phyloP scores from a whole-genome alignment of 2,797 vertebrate genomes.

The Alfaro cultratus region DNA sequence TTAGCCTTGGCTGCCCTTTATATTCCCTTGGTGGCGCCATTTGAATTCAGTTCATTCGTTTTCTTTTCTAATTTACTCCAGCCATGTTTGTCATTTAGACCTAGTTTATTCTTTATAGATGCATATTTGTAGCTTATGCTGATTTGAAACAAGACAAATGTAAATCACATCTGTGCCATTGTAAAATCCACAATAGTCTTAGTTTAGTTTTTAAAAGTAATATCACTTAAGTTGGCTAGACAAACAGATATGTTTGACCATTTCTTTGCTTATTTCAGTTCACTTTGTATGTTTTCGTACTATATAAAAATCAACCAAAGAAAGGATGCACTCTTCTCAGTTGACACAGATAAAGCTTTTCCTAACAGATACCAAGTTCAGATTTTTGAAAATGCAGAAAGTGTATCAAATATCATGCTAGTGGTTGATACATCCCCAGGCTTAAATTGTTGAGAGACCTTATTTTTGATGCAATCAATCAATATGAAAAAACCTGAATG shows the following conservation, averaged over 20 bases:
- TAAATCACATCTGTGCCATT: neutral
- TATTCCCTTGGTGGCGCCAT: conserved; percentile 8
- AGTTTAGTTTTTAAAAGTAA: neutral
- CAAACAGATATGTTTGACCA: neutral
- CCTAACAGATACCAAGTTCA: neutral
- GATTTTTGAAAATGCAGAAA: neutral
- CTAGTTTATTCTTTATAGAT: conserved; percentile 1
- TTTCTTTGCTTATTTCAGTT: neutral
- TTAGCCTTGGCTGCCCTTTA: neutral
- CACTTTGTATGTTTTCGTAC: neutral
- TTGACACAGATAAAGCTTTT: neutral
- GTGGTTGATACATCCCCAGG: neutral
- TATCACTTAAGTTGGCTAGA: neutral
- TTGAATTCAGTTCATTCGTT: conserved; percentile 35
- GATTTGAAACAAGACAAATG: neutral
- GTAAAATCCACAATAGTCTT: neutral
- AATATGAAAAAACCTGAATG: neutral
- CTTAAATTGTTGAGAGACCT: neutral
- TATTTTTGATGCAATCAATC: neutral
- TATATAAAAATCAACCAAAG: neutral
- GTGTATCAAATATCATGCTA: neutral
- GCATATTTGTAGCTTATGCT: neutral
- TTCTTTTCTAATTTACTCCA: conserved; percentile 40
- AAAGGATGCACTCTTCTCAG: neutral
- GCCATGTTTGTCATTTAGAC: neutral